Percentiles rank a stretch among this genome's conserved stretches.
Evolutionary conservation across 2,113 vertebrate species (phyloP).

Genomic region (Sclerurus mexicanus): DNA sequence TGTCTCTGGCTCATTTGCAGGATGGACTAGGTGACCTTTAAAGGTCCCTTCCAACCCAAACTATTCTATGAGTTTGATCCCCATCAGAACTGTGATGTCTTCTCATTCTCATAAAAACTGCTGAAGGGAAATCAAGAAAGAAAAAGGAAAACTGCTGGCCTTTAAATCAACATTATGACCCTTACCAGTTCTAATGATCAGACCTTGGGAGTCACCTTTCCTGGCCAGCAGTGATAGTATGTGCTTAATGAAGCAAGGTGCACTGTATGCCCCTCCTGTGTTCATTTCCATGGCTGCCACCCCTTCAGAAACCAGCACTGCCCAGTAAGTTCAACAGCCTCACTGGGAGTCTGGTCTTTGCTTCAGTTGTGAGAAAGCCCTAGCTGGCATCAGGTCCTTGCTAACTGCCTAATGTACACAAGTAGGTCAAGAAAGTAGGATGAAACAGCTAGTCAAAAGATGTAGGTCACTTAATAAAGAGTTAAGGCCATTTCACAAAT

Average conservation of each 20-base stretch:
- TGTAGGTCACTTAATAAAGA: neutral
- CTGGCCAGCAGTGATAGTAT: rapidly evolving
- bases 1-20: neutral
- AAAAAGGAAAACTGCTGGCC: neutral
- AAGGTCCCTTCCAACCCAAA: neutral
- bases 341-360: neutral
- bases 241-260: rapidly evolving
- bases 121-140: neutral
- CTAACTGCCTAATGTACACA: no score
- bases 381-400: neutral
- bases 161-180: neutral
- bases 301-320: neutral
- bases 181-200: neutral
- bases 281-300: neutral
- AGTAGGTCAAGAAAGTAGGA: neutral
- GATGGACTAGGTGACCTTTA: neutral
- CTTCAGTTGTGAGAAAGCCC: neutral
- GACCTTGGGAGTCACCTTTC: neutral
- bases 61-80: neutral
- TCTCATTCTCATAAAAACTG: neutral
- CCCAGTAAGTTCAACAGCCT: neutral
- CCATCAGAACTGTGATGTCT: neutral
- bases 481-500: neutral
- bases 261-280: neutral
- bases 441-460: neutral